Evolutionary conservation across 2,888 invertebrate genomes (phyloP).

Genomic region (Bombyx huttoni): DNA sequence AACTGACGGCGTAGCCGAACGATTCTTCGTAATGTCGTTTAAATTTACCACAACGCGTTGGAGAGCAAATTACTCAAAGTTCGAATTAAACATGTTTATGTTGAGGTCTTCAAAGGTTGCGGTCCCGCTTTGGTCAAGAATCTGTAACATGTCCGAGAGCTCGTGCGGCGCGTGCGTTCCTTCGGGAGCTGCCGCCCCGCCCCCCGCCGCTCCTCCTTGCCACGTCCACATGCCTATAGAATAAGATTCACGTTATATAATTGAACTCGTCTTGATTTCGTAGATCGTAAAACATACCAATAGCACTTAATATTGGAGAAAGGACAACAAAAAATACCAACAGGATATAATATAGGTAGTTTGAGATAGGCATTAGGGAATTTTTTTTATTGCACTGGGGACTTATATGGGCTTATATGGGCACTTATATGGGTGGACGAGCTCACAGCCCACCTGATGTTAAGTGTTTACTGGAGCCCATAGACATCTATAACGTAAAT

Average conservation of each 20-base stretch:
- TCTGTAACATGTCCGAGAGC: conserved; percentile 93
- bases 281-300: background rate
- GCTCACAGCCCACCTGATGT: no score
- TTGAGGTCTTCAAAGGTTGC: conserved; percentile 91
- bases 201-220: conserved; percentile 70
- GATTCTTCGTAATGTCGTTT: background rate
- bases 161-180: conserved; percentile 76
- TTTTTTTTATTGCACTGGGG: no score
- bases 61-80: conserved; percentile 41
- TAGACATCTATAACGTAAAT: no score
- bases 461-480: no score
- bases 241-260: background rate
- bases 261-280: background rate
- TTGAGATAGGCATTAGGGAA: no score
- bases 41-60: background rate
- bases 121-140: conserved; percentile 87
- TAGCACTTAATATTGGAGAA: background rate
- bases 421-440: no score
- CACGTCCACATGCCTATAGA: conserved; percentile 83
- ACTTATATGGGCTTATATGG: no score
- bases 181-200: conserved; percentile 32
- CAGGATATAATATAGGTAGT: no score
- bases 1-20: background rate
- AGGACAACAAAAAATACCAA: no score
- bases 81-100: conserved; percentile 90